phyloP scores from a whole-genome alignment of 2,797 vertebrate genomes.

The Danio choprae region DNA sequence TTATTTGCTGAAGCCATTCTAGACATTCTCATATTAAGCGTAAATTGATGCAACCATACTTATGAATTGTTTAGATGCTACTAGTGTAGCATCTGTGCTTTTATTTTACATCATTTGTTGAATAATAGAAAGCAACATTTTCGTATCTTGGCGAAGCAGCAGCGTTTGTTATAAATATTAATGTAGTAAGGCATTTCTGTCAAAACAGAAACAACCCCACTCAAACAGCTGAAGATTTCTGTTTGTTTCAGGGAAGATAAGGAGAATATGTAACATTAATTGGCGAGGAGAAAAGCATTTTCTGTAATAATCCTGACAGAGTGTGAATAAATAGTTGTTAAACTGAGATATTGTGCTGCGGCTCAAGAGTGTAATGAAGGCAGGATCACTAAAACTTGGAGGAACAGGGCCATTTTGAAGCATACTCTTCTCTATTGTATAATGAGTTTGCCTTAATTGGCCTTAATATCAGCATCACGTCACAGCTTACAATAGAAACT shows the following conservation, averaged over 20 bases:
- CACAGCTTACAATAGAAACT: neutral
- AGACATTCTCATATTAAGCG: constrained; percentile 51
- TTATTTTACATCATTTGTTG: constrained; percentile 43
- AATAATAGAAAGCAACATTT: constrained; percentile 26
- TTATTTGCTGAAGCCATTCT: constrained; percentile 36
- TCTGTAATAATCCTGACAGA: constrained; percentile 36
- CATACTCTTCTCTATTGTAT: constrained; percentile 10
- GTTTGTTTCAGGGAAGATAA: constrained; percentile 17
- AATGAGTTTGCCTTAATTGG: constrained; percentile 34
- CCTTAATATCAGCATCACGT: neutral
- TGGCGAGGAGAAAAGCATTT: constrained; percentile 24
- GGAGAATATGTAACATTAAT: constrained; percentile 43
- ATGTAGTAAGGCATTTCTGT: constrained; percentile 37
- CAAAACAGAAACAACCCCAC: constrained; percentile 36
- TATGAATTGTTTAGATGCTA: constrained; percentile 51
- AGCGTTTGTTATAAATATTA: constrained; percentile 52
- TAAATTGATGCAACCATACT: constrained; percentile 14
- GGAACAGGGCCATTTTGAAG: neutral
- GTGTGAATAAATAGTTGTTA: constrained; percentile 44
- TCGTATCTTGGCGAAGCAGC: constrained; percentile 27
- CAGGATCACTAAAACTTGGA: constrained; percentile 12
- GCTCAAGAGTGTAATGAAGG: constrained; percentile 19
- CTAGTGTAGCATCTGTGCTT: constrained; percentile 38
- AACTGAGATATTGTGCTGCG: constrained; percentile 40
- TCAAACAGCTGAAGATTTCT: constrained; percentile 17